A percentile compares a stretch with the other conserved stretches of the same genome.
Evolutionary conservation across 1,140 invertebrate genomes (phyloP).

Genomic region (Stegodyphus dumicola): DNA sequence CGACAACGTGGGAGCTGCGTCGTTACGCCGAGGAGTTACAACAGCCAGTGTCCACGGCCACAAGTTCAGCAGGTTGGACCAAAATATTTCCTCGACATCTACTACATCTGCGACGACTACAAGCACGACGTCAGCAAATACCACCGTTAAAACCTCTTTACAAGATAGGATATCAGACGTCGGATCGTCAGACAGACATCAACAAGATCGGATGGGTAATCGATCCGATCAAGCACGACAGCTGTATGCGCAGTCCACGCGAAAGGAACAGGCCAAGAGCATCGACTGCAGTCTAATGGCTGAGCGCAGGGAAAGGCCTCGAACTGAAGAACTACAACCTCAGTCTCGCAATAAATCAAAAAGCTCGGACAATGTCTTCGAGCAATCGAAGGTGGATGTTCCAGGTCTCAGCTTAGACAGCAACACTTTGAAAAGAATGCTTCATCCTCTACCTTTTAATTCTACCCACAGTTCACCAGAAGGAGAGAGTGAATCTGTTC

Average conservation of each 20-base stretch:
- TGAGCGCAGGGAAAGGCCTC: background rate
- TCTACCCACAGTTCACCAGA: constrained; percentile 82
- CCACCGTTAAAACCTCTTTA: constrained; percentile 49
- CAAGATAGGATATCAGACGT: constrained; percentile 42
- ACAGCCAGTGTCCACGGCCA: constrained; percentile 62
- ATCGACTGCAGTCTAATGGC: constrained; percentile 58
- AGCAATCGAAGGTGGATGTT: constrained; percentile 68
- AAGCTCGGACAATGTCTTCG: constrained; percentile 87
- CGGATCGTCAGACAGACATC: background rate
- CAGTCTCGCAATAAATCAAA: constrained; percentile 69
- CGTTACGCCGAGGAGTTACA: constrained; percentile 66
- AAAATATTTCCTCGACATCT: background rate
- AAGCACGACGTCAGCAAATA: constrained; percentile 70
- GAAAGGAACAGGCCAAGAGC: constrained; percentile 64
- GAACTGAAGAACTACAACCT: background rate
- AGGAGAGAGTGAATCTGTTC: constrained; percentile 79
- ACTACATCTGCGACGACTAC: background rate
- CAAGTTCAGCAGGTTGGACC: background rate
- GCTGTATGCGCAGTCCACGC: constrained; percentile 61
- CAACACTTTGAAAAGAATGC: constrained; percentile 90
- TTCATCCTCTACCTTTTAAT: constrained; percentile 84
- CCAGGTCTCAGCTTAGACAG: constrained; percentile 74
- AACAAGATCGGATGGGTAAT: background rate
- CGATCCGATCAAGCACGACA: constrained; percentile 55
- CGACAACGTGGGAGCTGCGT: constrained; percentile 77